A percentile compares a stretch with the other conserved stretches of the same genome.
phyloP scores from a whole-genome alignment of 2,797 vertebrate genomes.

The Sebastiscus albofasciatus region DNA sequence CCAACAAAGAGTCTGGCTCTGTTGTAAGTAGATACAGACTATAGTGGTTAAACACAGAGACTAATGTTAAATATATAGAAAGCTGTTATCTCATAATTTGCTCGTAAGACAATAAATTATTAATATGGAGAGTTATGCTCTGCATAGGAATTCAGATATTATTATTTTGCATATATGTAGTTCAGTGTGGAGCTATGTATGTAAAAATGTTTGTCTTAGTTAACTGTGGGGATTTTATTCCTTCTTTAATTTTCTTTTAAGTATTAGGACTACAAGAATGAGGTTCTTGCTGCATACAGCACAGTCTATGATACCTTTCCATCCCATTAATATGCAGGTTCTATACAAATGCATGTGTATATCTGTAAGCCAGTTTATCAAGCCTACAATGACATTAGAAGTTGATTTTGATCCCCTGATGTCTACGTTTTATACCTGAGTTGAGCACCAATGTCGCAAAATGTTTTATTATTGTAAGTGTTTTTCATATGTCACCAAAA shows the following conservation, averaged over 20 bases:
- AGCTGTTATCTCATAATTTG: not conserved
- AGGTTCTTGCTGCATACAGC: not conserved
- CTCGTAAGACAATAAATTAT: not conserved
- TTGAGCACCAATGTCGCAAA: not conserved
- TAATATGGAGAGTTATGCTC: not conserved
- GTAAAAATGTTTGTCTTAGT: not conserved
- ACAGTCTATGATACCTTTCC: not conserved
- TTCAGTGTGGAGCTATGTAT: not conserved
- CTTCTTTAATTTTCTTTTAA: not conserved
- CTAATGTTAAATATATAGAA: not conserved
- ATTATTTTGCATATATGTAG: not conserved
- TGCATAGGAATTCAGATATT: not conserved
- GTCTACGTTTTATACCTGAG: not conserved
- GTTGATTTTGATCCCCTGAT: not conserved
- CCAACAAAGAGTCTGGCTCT: not conserved
- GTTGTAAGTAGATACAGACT: not conserved
- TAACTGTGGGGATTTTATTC: not conserved
- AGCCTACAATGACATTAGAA: not conserved
- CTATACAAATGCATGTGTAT: not conserved
- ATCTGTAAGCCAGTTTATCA: not conserved
- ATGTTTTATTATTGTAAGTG: constrained; percentile 40
- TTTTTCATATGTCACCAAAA: constrained; percentile 10
- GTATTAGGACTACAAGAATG: not conserved
- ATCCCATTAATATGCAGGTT: not conserved
- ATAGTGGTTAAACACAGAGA: not conserved